Percentiles rank a stretch among this genome's conserved stretches.
These are phyloP conservation scores for Apostichopus californicus DNA, from an alignment of 35 echinoderm and acorn worm genomes.

Conservation along the genomic window DNA sequence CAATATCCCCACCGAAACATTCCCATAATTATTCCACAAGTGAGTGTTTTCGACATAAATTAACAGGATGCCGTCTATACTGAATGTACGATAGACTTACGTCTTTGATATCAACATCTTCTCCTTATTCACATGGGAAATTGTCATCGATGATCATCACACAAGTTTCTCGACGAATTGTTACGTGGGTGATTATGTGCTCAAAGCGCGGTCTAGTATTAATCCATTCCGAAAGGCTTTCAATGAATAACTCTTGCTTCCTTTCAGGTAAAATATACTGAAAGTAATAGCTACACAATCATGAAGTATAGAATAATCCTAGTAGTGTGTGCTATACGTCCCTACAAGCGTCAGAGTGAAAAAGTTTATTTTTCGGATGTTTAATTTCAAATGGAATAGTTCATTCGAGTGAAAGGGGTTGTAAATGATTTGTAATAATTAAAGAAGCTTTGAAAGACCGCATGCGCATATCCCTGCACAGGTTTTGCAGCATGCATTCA, in stretches of 20 bases:
- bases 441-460: background rate
- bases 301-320: background rate
- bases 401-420: background rate
- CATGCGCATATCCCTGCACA: background rate
- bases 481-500: too few species aligned
- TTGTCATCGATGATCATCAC: background rate
- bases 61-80: background rate
- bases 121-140: background rate
- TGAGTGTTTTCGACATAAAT: constrained; percentile 50
- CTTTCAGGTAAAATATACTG: background rate
- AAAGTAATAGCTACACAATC: background rate
- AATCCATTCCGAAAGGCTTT: background rate
- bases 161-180: background rate
- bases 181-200: background rate
- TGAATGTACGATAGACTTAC: background rate
- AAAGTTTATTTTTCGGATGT: background rate
- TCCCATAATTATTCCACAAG: constrained; percentile 45
- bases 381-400: constrained; percentile 35
- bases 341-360: background rate
- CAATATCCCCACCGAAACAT: constrained; percentile 19
- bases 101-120: background rate
- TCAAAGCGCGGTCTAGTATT: background rate
- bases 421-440: background rate
- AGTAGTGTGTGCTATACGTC: background rate
- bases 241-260: background rate